Evolutionary conservation across 2,888 invertebrate species (phyloP).

Genomic region (Leptarthrus brevirostris): DNA sequence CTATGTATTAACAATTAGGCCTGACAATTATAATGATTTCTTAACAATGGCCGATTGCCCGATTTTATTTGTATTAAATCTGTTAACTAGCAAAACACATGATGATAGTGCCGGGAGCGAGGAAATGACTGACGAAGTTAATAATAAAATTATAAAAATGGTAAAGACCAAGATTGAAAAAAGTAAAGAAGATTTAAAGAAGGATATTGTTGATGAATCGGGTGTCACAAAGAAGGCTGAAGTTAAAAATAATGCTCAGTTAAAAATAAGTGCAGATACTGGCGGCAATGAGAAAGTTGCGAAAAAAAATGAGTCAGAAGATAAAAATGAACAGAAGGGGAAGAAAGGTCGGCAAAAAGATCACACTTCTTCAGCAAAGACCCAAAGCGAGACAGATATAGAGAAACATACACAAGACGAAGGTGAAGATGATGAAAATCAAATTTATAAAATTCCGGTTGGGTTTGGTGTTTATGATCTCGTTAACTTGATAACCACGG

Average conservation of each 20-base stretch:
- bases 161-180: not conserved
- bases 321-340: not conserved
- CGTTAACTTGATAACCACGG: not conserved
- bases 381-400: not conserved
- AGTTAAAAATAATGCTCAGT: not conserved
- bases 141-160: not conserved
- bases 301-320: not conserved
- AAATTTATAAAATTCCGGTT: constrained; percentile 1
- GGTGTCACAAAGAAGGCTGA: not conserved
- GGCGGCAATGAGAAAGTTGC: not conserved
- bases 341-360: not conserved
- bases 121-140: not conserved
- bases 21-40: not conserved
- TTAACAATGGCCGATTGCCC: constrained; percentile 2
- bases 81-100: not conserved
- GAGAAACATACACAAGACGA: not conserved
- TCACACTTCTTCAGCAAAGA: not conserved
- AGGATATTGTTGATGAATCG: not conserved
- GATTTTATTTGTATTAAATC: not conserved
- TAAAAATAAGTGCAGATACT: not conserved
- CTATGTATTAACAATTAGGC: not conserved
- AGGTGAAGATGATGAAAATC: not conserved
- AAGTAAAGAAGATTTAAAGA: not conserved
- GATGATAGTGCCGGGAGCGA: not conserved
- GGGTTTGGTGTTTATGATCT: constrained; percentile 10